Conservation (phyloP, 2,113 vertebrate species). For the Indri indri region DNA sequence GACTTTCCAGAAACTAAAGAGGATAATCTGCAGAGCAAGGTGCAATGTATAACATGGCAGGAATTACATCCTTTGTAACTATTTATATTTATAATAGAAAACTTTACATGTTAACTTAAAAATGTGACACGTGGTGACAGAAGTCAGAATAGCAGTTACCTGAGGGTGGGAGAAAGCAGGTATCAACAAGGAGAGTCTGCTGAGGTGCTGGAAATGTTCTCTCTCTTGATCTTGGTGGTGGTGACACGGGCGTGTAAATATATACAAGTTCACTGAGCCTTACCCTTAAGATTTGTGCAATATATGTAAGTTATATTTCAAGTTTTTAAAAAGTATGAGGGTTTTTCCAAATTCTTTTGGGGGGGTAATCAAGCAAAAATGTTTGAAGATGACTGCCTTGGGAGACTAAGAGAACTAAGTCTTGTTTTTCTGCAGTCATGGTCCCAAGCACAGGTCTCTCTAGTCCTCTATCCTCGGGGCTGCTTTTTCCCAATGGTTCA, state of each 20-base stretch:
- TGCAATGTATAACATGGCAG: neutral
- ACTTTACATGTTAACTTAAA: neutral
- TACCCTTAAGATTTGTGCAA: neutral
- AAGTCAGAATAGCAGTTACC: neutral
- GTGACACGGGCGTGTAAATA: neutral
- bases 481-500: neutral
- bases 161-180: neutral
- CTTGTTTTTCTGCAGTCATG: neutral
- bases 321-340: neutral
- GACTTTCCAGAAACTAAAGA: neutral
- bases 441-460: neutral
- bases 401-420: neutral
- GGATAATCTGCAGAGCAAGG: neutral
- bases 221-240: neutral
- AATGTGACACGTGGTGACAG: neutral
- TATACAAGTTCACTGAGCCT: neutral
- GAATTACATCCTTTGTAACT: neutral
- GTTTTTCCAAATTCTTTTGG: neutral
- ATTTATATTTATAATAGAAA: neutral
- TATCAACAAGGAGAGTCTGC: neutral
- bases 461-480: neutral
- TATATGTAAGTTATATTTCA: neutral
- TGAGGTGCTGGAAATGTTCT: neutral
- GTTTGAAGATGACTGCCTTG: neutral
- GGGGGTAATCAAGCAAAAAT: neutral